Evolutionary conservation across 2,797 vertebrate genomes (phyloP).

Genomic region (Momotus momota): DNA sequence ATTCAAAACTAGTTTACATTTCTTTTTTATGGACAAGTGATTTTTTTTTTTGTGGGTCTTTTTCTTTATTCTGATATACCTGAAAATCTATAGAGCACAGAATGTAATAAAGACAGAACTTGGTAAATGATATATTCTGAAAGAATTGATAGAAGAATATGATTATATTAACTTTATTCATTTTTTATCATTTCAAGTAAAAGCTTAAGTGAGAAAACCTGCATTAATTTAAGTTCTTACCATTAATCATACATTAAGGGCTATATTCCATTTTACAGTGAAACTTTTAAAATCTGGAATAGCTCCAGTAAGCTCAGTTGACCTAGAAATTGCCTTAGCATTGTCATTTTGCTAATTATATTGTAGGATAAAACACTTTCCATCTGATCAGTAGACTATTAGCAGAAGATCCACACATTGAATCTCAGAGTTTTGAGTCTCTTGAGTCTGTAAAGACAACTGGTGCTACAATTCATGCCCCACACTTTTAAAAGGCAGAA

Average conservation of each 20-base stretch:
- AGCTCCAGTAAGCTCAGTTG: neutral
- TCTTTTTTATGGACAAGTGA: conserved; percentile 53
- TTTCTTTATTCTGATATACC: conserved; percentile 13
- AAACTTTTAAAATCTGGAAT: conserved; percentile 13
- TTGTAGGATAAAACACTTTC: conserved; percentile 22
- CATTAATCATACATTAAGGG: neutral
- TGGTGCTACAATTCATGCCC: neutral
- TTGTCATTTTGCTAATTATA: conserved; percentile 36
- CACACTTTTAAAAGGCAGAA: neutral
- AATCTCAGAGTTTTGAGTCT: neutral
- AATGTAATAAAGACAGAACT: neutral
- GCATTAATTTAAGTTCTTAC: neutral
- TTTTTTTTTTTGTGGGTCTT: neutral
- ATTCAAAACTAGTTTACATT: conserved; percentile 72
- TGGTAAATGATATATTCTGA: neutral
- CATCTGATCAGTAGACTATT: neutral
- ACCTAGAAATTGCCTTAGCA: conserved; percentile 19
- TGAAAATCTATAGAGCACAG: neutral
- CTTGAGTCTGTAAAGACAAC: neutral
- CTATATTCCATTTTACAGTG: conserved; percentile 8
- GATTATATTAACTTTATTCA: neutral
- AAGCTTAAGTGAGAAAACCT: conserved; percentile 13
- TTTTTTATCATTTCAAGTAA: conserved; percentile 37
- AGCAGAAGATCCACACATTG: neutral
- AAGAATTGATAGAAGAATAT: neutral